Evolutionary conservation across 2,113 vertebrate genomes (phyloP).

Genomic region (Hydropotes inermis): DNA sequence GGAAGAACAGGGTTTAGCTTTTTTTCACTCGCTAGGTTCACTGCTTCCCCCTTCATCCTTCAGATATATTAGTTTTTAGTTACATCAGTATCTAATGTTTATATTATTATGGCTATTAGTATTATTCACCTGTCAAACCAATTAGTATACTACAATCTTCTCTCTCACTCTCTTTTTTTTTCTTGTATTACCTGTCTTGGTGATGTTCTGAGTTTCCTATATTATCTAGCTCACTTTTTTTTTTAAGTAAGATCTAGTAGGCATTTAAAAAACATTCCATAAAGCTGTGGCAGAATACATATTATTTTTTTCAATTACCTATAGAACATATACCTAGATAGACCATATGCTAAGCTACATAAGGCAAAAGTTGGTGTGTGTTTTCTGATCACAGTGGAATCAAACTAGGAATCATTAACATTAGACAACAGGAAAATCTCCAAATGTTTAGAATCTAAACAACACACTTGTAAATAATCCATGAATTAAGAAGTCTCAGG

Average conservation of each 20-base stretch:
- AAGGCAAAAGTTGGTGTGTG: background rate
- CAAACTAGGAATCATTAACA: background rate
- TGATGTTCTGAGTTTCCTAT: background rate
- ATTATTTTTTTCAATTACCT: background rate
- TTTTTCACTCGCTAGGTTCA: background rate
- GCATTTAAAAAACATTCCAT: background rate
- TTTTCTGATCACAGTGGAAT: background rate
- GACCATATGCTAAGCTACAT: background rate
- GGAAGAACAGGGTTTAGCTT: background rate
- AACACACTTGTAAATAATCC: background rate
- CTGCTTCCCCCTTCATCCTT: background rate
- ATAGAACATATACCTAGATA: background rate
- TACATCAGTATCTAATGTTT: background rate
- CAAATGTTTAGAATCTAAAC: background rate
- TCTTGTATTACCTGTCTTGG: background rate
- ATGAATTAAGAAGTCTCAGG: background rate
- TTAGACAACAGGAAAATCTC: background rate
- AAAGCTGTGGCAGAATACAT: background rate
- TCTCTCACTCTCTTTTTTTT: background rate
- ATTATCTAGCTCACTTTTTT: background rate
- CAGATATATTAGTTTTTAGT: background rate
- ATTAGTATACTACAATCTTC: background rate
- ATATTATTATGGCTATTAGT: background rate
- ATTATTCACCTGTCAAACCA: background rate
- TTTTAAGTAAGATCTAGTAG: background rate